Evolutionary conservation across 2,888 invertebrate species (phyloP), one percentile per base, ranked within the genome.

Genomic region (Ceriagrion tenellum): DNA sequence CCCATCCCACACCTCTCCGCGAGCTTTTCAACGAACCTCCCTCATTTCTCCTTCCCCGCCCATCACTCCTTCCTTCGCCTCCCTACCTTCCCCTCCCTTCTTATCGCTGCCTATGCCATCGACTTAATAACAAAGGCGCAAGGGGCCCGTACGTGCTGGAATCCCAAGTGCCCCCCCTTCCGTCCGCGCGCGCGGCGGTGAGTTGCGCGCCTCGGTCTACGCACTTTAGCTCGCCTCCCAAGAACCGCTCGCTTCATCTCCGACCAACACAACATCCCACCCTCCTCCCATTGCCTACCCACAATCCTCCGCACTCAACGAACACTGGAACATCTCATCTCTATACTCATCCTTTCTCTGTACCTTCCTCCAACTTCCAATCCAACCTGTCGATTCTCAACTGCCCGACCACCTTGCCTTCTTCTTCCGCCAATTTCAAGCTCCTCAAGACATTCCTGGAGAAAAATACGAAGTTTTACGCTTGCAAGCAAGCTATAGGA

Each of bases 71-170:
- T 69, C 88, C 47, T 23, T 95, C 35, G 59, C 69, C 55, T 3
- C 81, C 30, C 88, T 69, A 81, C 55, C 55, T 23, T 30, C 40
- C 95, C 93, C 95, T 40, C 63, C 47, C 63, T n/a, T 88, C 59
- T 63, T 56, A 90, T 90, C 95, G 95, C 90, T 23, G 95, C 95
- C 55, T 56, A 95, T 55, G 89, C 95, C 95, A 88, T 81, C 59
- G 95, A 95, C 90, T 88, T 93, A 59, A 55, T 74, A 56, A 47
- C 56, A 35, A 90, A 55, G 90, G 63, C 95, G 30, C 59, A 88
- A 59, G 93, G 69, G 69, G 93, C 47, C 69, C 55, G n/a, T 93
- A 93, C 93, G 93, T 93, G 93, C 69, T 74, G 93, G 93, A 69
- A 93, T 93, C 93, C 40, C 93, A 93, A 91, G 91, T 40, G 59